Base-by-base conservation (phyloP, 2,113 vertebrate genomes). In the Pontoporia blainvillei region DNA sequence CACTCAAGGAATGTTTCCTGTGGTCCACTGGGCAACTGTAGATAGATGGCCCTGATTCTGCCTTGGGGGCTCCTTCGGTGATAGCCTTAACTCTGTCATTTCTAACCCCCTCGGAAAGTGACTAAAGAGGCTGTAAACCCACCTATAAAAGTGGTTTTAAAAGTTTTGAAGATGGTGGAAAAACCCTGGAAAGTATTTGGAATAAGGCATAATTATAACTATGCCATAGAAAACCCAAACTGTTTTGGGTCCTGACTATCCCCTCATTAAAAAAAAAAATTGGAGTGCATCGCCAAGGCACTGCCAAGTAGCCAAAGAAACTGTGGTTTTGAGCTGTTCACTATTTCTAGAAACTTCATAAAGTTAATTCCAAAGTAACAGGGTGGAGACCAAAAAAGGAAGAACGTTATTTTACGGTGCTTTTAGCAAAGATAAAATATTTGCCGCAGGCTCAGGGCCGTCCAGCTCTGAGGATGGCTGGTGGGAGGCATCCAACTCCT, bases 101-200 rank as follows among this genome's bases (percentile, higher is more conserved):
- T 90, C 71, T 97, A 84, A 66, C 34, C 86, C 91, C 44, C 73
- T 98, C 87, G 94, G 76, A 95, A 31, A 64, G 75, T 88, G 31
- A 72, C 88, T 44, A 88, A 90, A 79, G 97, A 97, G 64, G 76
- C 90, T 96, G 61, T 36, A 98, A 97, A 98, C 79, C 75, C 92
- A 97, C 94, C 92, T 97, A 83, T 76, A 91, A 62, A 44, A 96
- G 79, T 92, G 96, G 86, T 85, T 11, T 78, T 44, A 96, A 96
- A 97, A 64, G 71, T 93, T 94, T 96, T 91, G 95, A 93, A 98
- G 94, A 96, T 97, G 98, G 95, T 98, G 98, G 97, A 94, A 98
- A 98, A 98, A 97, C 92, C 97, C 97, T 98, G 98, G 98, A 98
- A 98, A 98, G 97, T 98, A 98, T 98, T 98, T 97, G 93, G 91